These are phyloP conservation scores for Zaprionus africanus DNA, from an alignment of 1,140 invertebrate genomes.

Conservation along the genomic window DNA sequence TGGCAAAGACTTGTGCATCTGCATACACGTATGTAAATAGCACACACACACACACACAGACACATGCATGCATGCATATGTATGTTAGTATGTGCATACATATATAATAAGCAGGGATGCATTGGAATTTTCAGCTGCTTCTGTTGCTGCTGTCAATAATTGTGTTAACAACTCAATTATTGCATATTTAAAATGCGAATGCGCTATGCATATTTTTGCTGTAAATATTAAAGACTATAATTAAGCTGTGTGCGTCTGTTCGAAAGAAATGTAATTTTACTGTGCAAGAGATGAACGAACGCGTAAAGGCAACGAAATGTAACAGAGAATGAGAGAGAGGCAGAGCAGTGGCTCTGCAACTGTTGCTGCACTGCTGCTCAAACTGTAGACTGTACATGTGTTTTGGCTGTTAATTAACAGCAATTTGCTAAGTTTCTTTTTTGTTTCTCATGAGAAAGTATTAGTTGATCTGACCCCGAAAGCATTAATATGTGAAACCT, in stretches of 20 bases:
- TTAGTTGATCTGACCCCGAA: slow-evolving; percentile 23
- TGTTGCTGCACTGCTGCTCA: neutral
- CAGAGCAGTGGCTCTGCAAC: neutral
- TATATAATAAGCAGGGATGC: neutral
- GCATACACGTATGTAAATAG: neutral
- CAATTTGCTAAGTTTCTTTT: slow-evolving; percentile 1
- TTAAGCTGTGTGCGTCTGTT: neutral
- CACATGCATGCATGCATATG: neutral
- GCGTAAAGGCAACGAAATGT: neutral
- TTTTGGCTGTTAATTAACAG: slow-evolving; percentile 12
- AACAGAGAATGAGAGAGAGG: neutral
- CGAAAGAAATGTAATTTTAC: neutral
- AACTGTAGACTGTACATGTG: slow-evolving; percentile 13
- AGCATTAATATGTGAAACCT: slow-evolving; percentile 1
- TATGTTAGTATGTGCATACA: neutral
- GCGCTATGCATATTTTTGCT: neutral
- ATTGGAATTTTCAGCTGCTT: slow-evolving; percentile 15
- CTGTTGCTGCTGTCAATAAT: slow-evolving; percentile 3
- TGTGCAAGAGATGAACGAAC: neutral
- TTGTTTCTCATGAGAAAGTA: slow-evolving; percentile 13
- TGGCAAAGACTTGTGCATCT: slow-evolving; percentile 19
- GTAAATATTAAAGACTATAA: slow-evolving; percentile 11
- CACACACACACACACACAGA: neutral
- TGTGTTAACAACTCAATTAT: slow-evolving; percentile 37
- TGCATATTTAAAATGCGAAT: slow-evolving; percentile 1